These are phyloP conservation scores for Spea multiplicata DNA, from an alignment of 2,113 vertebrate species.

Conservation along the genomic window DNA sequence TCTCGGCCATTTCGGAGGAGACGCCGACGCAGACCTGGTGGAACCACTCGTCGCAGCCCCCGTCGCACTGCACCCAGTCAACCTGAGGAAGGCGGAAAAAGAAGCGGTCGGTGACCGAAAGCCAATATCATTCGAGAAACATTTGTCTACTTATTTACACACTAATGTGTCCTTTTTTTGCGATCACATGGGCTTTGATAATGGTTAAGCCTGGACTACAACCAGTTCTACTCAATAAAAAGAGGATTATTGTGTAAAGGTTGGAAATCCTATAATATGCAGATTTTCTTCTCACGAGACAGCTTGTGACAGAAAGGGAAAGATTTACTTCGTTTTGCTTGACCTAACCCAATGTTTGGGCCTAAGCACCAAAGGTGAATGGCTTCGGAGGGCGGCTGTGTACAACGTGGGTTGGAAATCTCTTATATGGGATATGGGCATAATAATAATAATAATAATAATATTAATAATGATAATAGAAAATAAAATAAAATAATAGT, in stretches of 20 bases:
- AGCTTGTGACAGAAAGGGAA: slow-evolving; percentile 9
- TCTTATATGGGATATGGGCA: too few species aligned
- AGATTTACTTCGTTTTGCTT: too few species aligned
- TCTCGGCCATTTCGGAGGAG: slow-evolving; percentile 96
- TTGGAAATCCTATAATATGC: background rate
- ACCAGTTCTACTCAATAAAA: background rate
- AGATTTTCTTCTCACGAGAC: slow-evolving; percentile 29
- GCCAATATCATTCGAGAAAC: background rate
- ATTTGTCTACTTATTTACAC: too few species aligned
- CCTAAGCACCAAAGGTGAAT: too few species aligned
- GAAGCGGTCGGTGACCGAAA: background rate
- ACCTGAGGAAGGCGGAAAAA: slow-evolving; percentile 70
- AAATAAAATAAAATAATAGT: too few species aligned
- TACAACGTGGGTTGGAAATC: too few species aligned
- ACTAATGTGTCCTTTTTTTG: too few species aligned
- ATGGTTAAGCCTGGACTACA: background rate
- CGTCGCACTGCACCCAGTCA: slow-evolving; percentile 98
- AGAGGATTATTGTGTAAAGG: slow-evolving; percentile 5
- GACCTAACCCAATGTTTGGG: too few species aligned
- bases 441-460: too few species aligned
- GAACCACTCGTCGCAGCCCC: slow-evolving; percentile 98
- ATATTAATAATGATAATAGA: too few species aligned
- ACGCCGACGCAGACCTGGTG: slow-evolving; percentile 97
- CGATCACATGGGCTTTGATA: background rate
- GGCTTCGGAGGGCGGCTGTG: too few species aligned